Conservation (phyloP, 1,140 invertebrate species). For the Heliothis subflexa region DNA sequence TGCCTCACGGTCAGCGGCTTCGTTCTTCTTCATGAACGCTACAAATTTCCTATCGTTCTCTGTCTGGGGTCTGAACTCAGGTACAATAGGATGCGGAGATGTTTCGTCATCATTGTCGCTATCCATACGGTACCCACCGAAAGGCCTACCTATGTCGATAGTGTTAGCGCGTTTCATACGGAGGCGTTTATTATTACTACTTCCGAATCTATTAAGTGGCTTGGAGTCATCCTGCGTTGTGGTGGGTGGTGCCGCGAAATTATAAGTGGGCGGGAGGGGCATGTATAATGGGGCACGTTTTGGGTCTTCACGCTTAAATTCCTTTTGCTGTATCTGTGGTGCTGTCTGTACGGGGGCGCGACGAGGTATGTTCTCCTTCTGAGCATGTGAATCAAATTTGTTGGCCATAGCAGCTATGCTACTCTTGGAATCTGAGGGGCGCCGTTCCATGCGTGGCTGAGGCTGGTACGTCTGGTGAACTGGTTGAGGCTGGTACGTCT, state of each 20-base stretch:
- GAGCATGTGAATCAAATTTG: slow-evolving; percentile 73
- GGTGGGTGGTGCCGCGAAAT: slow-evolving; percentile 79
- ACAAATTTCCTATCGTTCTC: slow-evolving; percentile 94
- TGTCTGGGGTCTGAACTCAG: slow-evolving; percentile 92
- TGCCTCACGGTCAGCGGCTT: slow-evolving; percentile 71
- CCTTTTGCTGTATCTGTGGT: slow-evolving; percentile 51
- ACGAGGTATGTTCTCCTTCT: slow-evolving; percentile 48
- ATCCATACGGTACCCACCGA: slow-evolving; percentile 85
- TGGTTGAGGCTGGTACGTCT: slow-evolving; percentile 17
- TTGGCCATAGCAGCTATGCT: slow-evolving; percentile 78
- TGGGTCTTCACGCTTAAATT: slow-evolving; percentile 63
- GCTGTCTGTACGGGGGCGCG: slow-evolving; percentile 60
- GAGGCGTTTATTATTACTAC: slow-evolving; percentile 88
- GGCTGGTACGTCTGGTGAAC: slow-evolving; percentile 27
- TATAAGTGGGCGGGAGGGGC: slow-evolving; percentile 76
- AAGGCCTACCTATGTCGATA: slow-evolving; percentile 93
- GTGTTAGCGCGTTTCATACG: slow-evolving; percentile 95
- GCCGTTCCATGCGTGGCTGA: slow-evolving; percentile 53
- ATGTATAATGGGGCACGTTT: slow-evolving; percentile 69
- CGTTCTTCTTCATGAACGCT: slow-evolving; percentile 93
- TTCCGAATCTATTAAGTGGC: slow-evolving; percentile 85
- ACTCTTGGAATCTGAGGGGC: slow-evolving; percentile 66
- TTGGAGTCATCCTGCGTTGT: slow-evolving; percentile 71
- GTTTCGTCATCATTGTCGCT: slow-evolving; percentile 83
- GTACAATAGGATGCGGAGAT: slow-evolving; percentile 79